Conservation (phyloP, 1,140 invertebrate genomes). For the Mya arenaria region DNA sequence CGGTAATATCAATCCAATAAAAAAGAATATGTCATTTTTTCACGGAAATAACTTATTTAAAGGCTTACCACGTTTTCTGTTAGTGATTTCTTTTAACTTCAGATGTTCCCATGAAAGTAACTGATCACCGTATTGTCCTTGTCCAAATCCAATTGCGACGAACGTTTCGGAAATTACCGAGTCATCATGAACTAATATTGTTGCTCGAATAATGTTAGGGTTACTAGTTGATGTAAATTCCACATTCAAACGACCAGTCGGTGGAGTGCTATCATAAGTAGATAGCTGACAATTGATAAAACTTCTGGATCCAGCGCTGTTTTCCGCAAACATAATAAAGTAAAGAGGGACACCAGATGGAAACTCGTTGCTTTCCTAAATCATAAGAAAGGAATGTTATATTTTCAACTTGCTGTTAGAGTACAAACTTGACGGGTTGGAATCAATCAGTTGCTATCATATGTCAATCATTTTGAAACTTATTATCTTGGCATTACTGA, state of each 20-base stretch:
- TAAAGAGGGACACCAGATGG: constrained; percentile 52
- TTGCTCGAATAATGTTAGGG: constrained; percentile 46
- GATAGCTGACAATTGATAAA: constrained; percentile 54
- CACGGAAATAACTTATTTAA: no score
- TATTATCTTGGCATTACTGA: no score
- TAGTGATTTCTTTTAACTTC: constrained; percentile 19
- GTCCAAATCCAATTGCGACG: constrained; percentile 59
- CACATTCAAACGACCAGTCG: constrained; percentile 55
- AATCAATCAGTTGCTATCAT: no score
- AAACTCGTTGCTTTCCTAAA: no score
- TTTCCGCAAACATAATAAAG: constrained; percentile 60
- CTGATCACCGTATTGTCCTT: constrained; percentile 54
- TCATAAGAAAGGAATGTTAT: no score
- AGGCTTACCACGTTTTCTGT: no score
- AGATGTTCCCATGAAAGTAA: constrained; percentile 18
- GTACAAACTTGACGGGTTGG: no score
- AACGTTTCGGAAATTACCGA: constrained; percentile 42
- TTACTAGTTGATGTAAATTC: constrained; percentile 63
- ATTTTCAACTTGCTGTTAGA: no score
- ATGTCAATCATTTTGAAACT: no score
- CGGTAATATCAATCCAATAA: no score
- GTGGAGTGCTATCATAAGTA: constrained; percentile 66
- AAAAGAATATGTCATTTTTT: no score
- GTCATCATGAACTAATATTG: constrained; percentile 62
- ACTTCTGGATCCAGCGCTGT: constrained; percentile 51